These are phyloP conservation scores for Drosophila mimica DNA, from an alignment of 2,888 invertebrate genomes.

Conservation along the genomic window DNA sequence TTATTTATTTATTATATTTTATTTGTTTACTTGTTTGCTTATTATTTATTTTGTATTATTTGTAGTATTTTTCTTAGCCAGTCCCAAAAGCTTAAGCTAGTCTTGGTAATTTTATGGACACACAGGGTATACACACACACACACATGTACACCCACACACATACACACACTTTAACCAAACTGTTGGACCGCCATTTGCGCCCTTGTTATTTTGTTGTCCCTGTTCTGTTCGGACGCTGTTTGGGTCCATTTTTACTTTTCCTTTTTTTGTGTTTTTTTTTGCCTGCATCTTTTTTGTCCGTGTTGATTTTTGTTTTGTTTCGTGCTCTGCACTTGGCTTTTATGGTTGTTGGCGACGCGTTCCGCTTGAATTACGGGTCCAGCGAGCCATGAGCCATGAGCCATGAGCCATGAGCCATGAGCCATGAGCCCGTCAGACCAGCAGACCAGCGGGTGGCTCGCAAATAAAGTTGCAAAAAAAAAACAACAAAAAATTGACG, in stretches of 20 bases:
- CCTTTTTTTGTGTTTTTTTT: slow-evolving; percentile 10
- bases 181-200: slow-evolving; percentile 45
- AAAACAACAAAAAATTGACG: slow-evolving; percentile 19
- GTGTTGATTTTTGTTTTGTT: slow-evolving; percentile 14
- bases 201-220: slow-evolving; percentile 31
- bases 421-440: slow-evolving; percentile 6
- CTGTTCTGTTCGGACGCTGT: slow-evolving; percentile 54
- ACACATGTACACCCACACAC: neutral
- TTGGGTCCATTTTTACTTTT: slow-evolving; percentile 51
- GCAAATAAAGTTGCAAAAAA: slow-evolving; percentile 69
- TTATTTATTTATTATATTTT: neutral
- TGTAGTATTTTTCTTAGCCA: neutral
- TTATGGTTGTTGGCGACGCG: slow-evolving; percentile 74
- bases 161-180: neutral
- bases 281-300: slow-evolving; percentile 9
- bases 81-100: neutral
- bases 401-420: neutral
- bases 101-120: neutral
- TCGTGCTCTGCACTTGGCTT: slow-evolving; percentile 65
- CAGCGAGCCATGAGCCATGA: slow-evolving; percentile 65
- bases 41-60: neutral
- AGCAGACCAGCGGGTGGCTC: slow-evolving; percentile 27
- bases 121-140: neutral
- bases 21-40: neutral
- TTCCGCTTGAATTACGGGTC: slow-evolving; percentile 77